These are phyloP conservation scores for Eilema sororculum DNA, from an alignment of 2,888 invertebrate genomes.

Conservation along the genomic window DNA sequence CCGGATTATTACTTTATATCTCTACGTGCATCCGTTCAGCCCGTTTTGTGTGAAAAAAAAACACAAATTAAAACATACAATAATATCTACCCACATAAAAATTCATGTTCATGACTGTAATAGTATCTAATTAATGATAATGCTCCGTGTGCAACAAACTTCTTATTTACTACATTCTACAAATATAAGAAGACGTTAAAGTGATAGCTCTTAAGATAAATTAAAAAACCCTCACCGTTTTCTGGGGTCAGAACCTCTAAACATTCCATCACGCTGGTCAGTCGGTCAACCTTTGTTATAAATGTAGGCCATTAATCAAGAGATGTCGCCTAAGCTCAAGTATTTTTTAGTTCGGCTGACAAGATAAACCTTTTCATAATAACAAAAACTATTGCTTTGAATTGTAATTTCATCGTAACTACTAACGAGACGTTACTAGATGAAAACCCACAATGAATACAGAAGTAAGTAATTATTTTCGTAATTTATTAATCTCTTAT, in stretches of 20 bases:
- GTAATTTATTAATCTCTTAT: not conserved
- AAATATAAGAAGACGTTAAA: slow-evolving; percentile 30
- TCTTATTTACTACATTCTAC: not conserved
- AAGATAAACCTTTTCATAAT: slow-evolving; percentile 64
- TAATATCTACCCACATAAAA: no score
- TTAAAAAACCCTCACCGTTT: slow-evolving; percentile 47
- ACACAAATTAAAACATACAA: no score
- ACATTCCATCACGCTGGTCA: slow-evolving; percentile 52
- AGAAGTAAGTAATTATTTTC: not conserved
- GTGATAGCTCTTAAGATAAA: slow-evolving; percentile 54
- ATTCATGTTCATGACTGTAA: no score
- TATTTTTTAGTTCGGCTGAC: slow-evolving; percentile 59
- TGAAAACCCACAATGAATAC: not conserved
- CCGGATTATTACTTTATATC: no score
- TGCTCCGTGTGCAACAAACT: not conserved
- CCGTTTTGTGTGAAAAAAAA: no score
- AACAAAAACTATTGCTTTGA: slow-evolving; percentile 50
- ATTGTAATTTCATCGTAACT: slow-evolving; percentile 13
- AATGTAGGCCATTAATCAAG: slow-evolving; percentile 61
- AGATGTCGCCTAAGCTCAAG: slow-evolving; percentile 58
- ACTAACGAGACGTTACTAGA: not conserved
- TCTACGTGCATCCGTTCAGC: no score
- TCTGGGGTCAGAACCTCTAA: slow-evolving; percentile 43
- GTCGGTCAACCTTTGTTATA: slow-evolving; percentile 61
- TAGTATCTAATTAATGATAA: no score